A percentile compares a stretch with the other conserved stretches of the same genome.
Conservation (phyloP, 2,888 invertebrate species). For the Drosophila incognita region DNA sequence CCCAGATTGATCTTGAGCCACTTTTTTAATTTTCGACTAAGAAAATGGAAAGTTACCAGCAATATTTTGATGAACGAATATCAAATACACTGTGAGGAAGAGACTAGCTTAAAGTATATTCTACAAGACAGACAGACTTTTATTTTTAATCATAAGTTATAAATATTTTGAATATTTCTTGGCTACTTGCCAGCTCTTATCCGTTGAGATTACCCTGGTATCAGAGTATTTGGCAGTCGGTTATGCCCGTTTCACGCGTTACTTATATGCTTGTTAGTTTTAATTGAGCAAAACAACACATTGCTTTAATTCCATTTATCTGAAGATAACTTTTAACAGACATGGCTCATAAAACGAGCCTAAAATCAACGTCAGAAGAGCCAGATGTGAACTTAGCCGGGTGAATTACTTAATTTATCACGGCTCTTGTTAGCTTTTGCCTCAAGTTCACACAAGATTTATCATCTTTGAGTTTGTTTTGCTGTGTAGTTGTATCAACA, state of each 20-base stretch:
- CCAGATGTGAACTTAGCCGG: constrained; percentile 11
- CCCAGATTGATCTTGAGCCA: constrained; percentile 2
- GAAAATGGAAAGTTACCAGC: constrained; percentile 15
- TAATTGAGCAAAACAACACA: constrained; percentile 33
- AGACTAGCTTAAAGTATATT: background rate
- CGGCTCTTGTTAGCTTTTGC: background rate
- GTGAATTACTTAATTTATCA: constrained; percentile 5
- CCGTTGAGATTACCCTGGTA: background rate
- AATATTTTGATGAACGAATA: background rate
- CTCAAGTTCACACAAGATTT: constrained; percentile 3
- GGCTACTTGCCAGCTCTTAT: background rate
- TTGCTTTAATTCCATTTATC: no score
- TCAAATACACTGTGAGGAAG: background rate
- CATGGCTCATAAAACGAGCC: constrained; percentile 37
- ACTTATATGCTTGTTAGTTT: background rate
- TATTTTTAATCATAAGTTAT: background rate
- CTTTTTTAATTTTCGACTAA: background rate
- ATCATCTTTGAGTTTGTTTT: background rate
- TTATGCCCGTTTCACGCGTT: background rate
- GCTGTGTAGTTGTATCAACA: background rate
- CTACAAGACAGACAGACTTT: background rate
- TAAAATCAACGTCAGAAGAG: constrained; percentile 36
- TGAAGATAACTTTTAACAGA: constrained; percentile 22
- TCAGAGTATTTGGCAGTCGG: background rate
- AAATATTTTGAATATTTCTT: background rate